phyloP scores from a whole-genome alignment of 2,888 invertebrate species.

The Leptarthrus brevirostris region DNA sequence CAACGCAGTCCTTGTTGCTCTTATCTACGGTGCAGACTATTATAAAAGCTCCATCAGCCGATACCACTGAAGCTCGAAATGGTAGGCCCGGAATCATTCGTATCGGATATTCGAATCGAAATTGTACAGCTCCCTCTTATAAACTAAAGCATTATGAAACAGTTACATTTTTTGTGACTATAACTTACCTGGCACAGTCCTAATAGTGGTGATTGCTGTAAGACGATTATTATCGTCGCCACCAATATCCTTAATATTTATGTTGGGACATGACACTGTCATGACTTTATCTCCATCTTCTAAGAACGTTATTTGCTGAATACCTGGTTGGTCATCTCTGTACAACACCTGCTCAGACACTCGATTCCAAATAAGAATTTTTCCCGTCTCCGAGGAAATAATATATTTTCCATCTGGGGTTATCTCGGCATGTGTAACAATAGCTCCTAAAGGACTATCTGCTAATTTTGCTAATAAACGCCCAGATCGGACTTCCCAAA shows the following conservation, averaged over 20 bases:
- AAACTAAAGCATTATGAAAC: slow-evolving; percentile 55
- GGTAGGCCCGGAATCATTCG: slow-evolving; percentile 76
- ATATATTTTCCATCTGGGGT: slow-evolving; percentile 87
- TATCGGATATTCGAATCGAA: slow-evolving; percentile 85
- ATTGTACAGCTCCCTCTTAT: slow-evolving; percentile 80
- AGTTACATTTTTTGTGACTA: slow-evolving; percentile 12
- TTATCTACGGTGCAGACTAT: slow-evolving; percentile 86
- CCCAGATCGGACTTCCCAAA: slow-evolving; percentile 92
- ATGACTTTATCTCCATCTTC: slow-evolving; percentile 66
- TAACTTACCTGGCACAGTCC: slow-evolving; percentile 80
- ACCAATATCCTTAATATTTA: slow-evolving; percentile 67
- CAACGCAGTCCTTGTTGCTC: slow-evolving; percentile 81
- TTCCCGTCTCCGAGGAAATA: slow-evolving; percentile 91
- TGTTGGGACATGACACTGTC: slow-evolving; percentile 65
- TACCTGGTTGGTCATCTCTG: slow-evolving; percentile 81
- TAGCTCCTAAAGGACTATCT: slow-evolving; percentile 91
- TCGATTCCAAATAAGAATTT: slow-evolving; percentile 89
- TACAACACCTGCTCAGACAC: slow-evolving; percentile 74
- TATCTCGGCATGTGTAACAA: slow-evolving; percentile 91
- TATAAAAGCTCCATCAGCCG: slow-evolving; percentile 83
- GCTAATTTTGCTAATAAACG: slow-evolving; percentile 87
- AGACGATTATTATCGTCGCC: slow-evolving; percentile 73
- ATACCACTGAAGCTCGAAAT: slow-evolving; percentile 82
- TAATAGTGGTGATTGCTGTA: slow-evolving; percentile 75
- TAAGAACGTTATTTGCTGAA: slow-evolving; percentile 66